phyloP scores from a whole-genome alignment of 2,797 vertebrate genomes.

The Sebastolobus alascanus region DNA sequence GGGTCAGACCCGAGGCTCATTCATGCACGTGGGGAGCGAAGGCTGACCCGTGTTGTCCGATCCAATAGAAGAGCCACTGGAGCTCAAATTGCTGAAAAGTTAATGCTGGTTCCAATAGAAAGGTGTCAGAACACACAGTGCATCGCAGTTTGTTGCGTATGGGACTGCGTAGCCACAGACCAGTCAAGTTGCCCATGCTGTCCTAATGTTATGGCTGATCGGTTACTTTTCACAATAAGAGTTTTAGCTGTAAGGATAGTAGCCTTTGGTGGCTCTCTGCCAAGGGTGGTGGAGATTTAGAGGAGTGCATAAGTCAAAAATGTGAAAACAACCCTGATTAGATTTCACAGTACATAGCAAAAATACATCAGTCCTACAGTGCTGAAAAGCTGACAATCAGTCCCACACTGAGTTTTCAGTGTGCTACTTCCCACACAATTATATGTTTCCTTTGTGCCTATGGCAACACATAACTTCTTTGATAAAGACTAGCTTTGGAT shows the following conservation, averaged over 20 bases:
- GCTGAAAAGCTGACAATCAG: background rate
- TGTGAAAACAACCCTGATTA: slow-evolving; percentile 13
- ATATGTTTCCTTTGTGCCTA: slow-evolving; percentile 38
- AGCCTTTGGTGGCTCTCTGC: background rate
- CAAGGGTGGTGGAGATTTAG: background rate
- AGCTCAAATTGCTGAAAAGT: too few species aligned
- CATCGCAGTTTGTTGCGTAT: too few species aligned
- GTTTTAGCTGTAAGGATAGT: background rate
- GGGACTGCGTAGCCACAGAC: too few species aligned
- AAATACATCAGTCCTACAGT: slow-evolving; percentile 4
- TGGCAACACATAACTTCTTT: slow-evolving; percentile 36
- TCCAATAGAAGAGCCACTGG: too few species aligned
- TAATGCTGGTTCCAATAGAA: too few species aligned
- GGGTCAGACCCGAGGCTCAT: too few species aligned
- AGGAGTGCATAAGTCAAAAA: background rate
- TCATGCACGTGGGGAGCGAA: too few species aligned
- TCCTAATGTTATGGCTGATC: too few species aligned
- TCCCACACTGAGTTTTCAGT: slow-evolving; percentile 31
- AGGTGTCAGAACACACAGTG: too few species aligned
- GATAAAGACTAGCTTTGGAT: slow-evolving; percentile 32
- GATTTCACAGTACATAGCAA: background rate
- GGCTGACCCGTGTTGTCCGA: too few species aligned
- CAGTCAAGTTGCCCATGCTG: too few species aligned
- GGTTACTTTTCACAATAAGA: background rate
- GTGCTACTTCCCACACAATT: slow-evolving; percentile 3